Percentiles rank a stretch among this genome's conserved stretches.
Conservation (phyloP, 2,113 vertebrate genomes). For the Chaetodon auriga region DNA sequence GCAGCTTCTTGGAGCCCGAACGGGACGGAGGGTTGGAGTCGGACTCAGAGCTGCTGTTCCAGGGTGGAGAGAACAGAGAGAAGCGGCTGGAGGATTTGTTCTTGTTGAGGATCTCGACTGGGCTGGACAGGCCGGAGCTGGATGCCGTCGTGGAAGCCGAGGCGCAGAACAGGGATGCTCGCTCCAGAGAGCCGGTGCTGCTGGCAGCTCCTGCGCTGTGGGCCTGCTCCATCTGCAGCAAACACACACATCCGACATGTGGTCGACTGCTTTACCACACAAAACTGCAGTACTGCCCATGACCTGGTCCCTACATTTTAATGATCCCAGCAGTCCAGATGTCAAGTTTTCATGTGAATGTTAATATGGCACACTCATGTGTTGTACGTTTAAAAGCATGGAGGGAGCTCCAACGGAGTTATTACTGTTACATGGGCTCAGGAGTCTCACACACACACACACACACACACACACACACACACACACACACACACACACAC, state of each 20-base stretch:
- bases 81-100: slow-evolving; percentile 84
- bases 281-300: background rate
- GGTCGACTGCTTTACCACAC: no score
- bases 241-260: slow-evolving; percentile 1
- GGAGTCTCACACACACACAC: background rate
- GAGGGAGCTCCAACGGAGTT: background rate
- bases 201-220: slow-evolving; percentile 82
- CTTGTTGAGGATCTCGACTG: slow-evolving; percentile 77
- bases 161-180: slow-evolving; percentile 83
- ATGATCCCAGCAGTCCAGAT: background rate
- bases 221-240: slow-evolving; percentile 85
- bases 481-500: no score
- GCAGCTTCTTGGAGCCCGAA: slow-evolving; percentile 82
- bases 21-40: slow-evolving; percentile 83
- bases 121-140: slow-evolving; percentile 76
- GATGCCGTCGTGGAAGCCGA: slow-evolving; percentile 62
- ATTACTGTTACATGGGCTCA: background rate
- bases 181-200: slow-evolving; percentile 81
- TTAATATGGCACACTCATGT: background rate
- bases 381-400: background rate
- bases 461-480: no score
- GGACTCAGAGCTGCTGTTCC: slow-evolving; percentile 83
- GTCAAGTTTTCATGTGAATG: background rate
- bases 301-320: no score
- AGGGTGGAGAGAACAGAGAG: slow-evolving; percentile 78